Evolutionary conservation across 2,113 vertebrate genomes (phyloP).

Genomic region (Leptosomus discolor): DNA sequence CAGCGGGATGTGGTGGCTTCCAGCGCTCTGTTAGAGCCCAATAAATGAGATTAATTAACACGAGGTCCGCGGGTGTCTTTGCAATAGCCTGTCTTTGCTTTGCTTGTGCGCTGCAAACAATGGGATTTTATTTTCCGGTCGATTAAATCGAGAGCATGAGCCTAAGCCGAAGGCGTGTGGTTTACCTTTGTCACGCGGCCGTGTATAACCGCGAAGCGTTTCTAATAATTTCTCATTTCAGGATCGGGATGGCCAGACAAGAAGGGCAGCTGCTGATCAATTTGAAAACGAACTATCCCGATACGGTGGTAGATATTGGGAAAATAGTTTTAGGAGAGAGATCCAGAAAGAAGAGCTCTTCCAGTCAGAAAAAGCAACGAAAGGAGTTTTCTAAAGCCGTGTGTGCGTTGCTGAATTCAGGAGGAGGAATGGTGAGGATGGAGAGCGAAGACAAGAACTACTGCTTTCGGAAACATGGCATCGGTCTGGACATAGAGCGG

Average conservation of each 20-base stretch:
- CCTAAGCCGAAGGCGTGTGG: accelerated
- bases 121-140: neutral
- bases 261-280: neutral
- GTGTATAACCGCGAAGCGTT: accelerated
- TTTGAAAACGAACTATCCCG: neutral
- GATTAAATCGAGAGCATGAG: neutral
- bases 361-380: neutral
- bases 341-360: neutral
- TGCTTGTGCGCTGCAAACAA: neutral
- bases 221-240: neutral
- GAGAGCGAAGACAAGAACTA: neutral
- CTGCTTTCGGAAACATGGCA: neutral
- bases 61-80: neutral
- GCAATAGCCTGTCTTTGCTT: neutral
- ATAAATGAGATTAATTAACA: neutral
- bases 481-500: slow-evolving; percentile 49
- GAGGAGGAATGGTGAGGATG: slow-evolving; percentile 50
- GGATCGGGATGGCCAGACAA: neutral
- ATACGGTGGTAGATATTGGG: neutral
- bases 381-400: neutral
- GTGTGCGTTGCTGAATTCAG: slow-evolving; percentile 60
- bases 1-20: too few relatives aligned
- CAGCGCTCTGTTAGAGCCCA: too few relatives aligned
- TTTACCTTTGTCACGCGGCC: neutral
- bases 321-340: slow-evolving; percentile 38